These are phyloP conservation scores for Characodon lateralis DNA, from an alignment of 2,797 vertebrate species.

Conservation along the genomic window DNA sequence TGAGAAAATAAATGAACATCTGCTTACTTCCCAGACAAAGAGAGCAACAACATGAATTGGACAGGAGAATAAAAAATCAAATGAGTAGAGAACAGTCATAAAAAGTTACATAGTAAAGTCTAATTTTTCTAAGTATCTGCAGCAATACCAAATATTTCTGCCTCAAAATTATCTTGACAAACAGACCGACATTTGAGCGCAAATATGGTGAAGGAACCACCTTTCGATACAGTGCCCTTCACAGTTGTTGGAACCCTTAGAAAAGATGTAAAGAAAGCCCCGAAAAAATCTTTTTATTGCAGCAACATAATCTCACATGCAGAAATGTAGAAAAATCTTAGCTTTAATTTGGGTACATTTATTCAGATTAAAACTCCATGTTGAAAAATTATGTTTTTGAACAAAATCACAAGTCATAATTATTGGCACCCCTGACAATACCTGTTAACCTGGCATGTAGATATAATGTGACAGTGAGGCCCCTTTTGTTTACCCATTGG, in stretches of 20 bases:
- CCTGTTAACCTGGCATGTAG: no score
- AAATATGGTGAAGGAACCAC: not conserved
- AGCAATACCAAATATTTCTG: not conserved
- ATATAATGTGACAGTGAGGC: no score
- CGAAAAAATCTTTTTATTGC: not conserved
- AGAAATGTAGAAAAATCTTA: not conserved
- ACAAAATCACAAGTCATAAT: no score
- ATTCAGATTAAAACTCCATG: not conserved
- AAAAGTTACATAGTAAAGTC: not conserved
- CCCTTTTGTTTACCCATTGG: no score
- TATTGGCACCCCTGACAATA: no score
- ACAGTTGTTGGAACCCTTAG: not conserved
- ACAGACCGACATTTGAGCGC: not conserved
- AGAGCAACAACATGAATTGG: not conserved
- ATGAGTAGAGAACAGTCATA: constrained; percentile 4
- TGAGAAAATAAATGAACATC: constrained; percentile 7
- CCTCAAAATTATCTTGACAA: not conserved
- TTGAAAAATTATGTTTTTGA: not conserved
- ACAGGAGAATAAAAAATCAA: not conserved
- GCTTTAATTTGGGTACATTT: not conserved
- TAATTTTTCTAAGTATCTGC: not conserved
- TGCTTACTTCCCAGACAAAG: constrained; percentile 11
- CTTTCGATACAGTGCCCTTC: not conserved
- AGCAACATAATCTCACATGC: not conserved
- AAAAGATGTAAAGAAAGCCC: not conserved